Conservation (phyloP, 2,797 vertebrate genomes). For the Anisognathus igniventris region DNA sequence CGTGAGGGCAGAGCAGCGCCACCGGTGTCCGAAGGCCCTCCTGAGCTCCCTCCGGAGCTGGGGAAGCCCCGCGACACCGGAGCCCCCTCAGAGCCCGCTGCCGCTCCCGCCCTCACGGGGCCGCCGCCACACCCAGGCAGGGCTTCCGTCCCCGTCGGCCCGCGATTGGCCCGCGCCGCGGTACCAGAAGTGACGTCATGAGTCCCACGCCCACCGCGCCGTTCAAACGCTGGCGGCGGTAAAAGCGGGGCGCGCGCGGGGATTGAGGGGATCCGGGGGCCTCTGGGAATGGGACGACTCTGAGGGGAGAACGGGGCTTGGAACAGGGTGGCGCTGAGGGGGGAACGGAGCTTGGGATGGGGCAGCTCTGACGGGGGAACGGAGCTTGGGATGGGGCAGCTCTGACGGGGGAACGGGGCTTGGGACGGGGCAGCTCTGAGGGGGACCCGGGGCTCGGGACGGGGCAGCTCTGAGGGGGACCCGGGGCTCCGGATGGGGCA, state of each 20-base stretch:
- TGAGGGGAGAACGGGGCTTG: too few species aligned
- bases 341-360: too few species aligned
- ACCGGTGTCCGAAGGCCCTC: neutral
- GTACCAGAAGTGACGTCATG: accelerated
- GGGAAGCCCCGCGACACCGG: accelerated
- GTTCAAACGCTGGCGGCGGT: neutral
- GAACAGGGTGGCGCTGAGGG: neutral
- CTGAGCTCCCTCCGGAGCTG: neutral
- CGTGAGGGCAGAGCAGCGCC: neutral
- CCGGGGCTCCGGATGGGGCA: too few species aligned
- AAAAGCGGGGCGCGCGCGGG: neutral
- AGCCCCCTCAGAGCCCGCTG: accelerated
- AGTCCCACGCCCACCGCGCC: neutral
- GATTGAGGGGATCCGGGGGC: accelerated
- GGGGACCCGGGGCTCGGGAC: accelerated
- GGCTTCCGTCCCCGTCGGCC: neutral
- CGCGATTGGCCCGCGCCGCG: neutral
- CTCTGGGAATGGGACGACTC: accelerated
- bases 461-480: too few species aligned
- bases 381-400: too few species aligned
- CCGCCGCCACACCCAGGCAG: neutral
- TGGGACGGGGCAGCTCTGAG: too few species aligned
- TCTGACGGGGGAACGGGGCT: too few species aligned
- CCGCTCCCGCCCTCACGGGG: neutral
- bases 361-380: neutral